Percentiles rank a stretch among this genome's conserved stretches.
These are phyloP conservation scores for Bruchidius siliquastri DNA, from an alignment of 2,888 invertebrate species.

Conservation along the genomic window DNA sequence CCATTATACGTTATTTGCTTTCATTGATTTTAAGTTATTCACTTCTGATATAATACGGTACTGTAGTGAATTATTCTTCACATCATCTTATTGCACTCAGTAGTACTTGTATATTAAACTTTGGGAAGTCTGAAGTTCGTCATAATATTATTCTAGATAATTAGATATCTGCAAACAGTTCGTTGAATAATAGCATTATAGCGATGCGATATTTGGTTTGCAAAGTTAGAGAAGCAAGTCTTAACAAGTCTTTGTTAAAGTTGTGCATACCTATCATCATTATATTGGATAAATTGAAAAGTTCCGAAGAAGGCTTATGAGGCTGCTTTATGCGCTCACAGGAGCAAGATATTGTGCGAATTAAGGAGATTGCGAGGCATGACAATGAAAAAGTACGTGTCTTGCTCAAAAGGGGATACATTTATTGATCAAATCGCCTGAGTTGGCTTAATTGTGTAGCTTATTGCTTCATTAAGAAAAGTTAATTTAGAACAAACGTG, in stretches of 20 bases:
- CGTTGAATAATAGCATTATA: neutral
- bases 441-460: neutral
- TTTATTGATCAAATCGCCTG: neutral
- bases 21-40: neutral
- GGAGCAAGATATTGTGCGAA: neutral
- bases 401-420: neutral
- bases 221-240: neutral
- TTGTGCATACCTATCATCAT: neutral
- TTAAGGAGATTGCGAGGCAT: neutral
- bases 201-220: neutral
- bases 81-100: neutral
- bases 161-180: neutral
- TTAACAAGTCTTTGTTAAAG: neutral
- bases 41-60: neutral
- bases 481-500: neutral
- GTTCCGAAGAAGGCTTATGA: neutral
- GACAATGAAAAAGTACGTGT: neutral
- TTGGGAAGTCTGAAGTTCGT: neutral
- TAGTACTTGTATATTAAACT: neutral
- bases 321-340: neutral
- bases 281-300: neutral
- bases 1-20: neutral
- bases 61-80: neutral
- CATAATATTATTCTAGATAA: neutral
- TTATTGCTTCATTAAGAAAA: neutral